Evolutionary conservation across 1,140 invertebrate genomes (phyloP).

Genomic region (Lordiphosa stackelbergi): DNA sequence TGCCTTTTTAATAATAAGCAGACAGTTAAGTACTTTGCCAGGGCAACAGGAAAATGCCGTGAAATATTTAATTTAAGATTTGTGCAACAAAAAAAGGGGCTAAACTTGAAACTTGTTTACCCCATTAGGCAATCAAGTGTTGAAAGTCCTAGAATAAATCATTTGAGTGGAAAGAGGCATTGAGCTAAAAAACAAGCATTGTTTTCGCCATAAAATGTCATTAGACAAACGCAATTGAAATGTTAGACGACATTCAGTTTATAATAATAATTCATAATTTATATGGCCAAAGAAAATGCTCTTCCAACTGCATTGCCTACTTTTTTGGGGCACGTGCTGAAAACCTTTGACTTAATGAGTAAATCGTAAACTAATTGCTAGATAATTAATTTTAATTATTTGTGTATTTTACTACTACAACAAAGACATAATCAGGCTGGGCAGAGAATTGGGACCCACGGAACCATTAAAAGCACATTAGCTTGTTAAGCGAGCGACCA

Average conservation of each 20-base stretch:
- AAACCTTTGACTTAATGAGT: conserved; percentile 61
- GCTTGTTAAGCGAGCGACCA: conserved; percentile 60
- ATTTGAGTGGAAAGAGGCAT: conserved; percentile 7
- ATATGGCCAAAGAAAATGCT: conserved; percentile 34
- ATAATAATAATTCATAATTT: conserved; percentile 67
- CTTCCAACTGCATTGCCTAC: conserved; percentile 34
- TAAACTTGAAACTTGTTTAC: conserved; percentile 42
- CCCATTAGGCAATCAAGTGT: conserved; percentile 40
- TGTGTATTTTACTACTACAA: conserved; percentile 64
- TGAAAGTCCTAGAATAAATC: conserved; percentile 23
- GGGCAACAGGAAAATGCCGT: conserved; percentile 22
- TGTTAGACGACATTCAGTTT: conserved; percentile 64
- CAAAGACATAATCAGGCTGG: conserved; percentile 61
- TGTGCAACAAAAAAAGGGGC: background rate
- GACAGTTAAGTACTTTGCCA: conserved; percentile 65
- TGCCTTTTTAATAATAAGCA: conserved; percentile 73
- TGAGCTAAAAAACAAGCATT: conserved; percentile 7
- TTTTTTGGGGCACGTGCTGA: conserved; percentile 26
- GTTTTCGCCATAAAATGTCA: conserved; percentile 49
- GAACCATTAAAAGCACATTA: conserved; percentile 75
- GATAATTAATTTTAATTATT: conserved; percentile 76
- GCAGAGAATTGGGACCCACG: conserved; percentile 32
- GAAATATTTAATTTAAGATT: conserved; percentile 24
- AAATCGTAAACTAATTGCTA: conserved; percentile 75
- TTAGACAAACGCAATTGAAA: conserved; percentile 70